A percentile compares a stretch with the other conserved stretches of the same genome.
Evolutionary conservation across 2,113 vertebrate species (phyloP).

Genomic region (Malurus melanocephalus): DNA sequence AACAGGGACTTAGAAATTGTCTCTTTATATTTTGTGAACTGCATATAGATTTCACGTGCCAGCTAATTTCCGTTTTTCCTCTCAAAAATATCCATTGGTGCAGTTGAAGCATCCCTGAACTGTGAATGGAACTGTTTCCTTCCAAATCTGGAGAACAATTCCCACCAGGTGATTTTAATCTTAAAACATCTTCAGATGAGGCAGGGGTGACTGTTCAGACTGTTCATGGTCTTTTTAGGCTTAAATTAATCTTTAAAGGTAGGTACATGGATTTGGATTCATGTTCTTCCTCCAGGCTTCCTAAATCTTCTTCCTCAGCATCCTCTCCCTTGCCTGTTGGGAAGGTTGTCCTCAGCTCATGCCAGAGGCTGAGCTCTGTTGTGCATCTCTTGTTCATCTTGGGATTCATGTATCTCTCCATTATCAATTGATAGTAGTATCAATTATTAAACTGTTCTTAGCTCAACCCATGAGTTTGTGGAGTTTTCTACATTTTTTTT

Average conservation of each 20-base stretch:
- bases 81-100: neutral
- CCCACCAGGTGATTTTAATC: neutral
- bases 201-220: neutral
- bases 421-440: neutral
- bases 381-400: neutral
- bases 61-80: neutral
- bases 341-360: neutral
- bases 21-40: neutral
- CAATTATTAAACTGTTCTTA: neutral
- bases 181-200: neutral
- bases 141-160: neutral
- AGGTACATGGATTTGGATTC: neutral
- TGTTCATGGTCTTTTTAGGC: neutral
- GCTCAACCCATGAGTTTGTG: fast-evolving
- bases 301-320: neutral
- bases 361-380: neutral
- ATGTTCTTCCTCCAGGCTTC: neutral
- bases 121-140: neutral
- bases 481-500: neutral
- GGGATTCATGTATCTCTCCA: neutral
- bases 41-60: neutral
- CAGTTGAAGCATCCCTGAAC: neutral
- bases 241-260: neutral
- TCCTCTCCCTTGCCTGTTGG: neutral
- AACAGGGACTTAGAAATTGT: constrained; percentile 19